Conservation (phyloP, 2,797 vertebrate genomes). For the Siniperca obscura region DNA sequence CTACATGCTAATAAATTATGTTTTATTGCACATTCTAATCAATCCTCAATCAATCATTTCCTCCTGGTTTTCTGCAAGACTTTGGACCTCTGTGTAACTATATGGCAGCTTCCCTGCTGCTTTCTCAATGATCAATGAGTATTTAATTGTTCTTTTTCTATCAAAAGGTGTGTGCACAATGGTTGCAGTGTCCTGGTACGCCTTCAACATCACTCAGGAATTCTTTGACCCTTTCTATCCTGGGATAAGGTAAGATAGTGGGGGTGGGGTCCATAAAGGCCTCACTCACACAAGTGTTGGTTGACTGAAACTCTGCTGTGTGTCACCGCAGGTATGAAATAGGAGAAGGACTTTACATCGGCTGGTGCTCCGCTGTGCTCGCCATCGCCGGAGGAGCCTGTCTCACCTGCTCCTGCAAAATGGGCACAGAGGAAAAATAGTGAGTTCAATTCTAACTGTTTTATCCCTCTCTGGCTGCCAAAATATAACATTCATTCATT, state of each 20-base stretch:
- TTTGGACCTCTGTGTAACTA: slow-evolving; percentile 12
- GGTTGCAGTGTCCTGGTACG: slow-evolving; percentile 93
- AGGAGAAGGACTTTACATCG: slow-evolving; percentile 91
- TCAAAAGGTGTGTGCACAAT: slow-evolving; percentile 89
- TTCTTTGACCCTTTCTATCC: slow-evolving; percentile 90
- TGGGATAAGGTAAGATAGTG: slow-evolving; percentile 87
- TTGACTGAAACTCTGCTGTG: slow-evolving; percentile 17
- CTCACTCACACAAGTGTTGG: neutral
- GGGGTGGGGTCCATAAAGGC: too few species aligned
- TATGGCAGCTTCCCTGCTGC: neutral
- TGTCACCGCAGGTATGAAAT: slow-evolving; percentile 88
- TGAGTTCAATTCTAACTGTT: slow-evolving; percentile 63
- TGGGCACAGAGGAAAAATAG: slow-evolving; percentile 76
- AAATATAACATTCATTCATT: neutral
- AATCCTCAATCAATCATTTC: neutral
- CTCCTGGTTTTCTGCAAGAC: slow-evolving; percentile 2
- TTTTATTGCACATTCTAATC: slow-evolving; percentile 27
- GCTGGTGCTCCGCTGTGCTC: slow-evolving; percentile 90
- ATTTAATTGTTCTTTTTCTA: slow-evolving; percentile 7
- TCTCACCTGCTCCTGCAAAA: slow-evolving; percentile 83
- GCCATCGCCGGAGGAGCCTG: slow-evolving; percentile 82
- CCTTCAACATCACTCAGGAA: slow-evolving; percentile 90
- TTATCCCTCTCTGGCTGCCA: neutral
- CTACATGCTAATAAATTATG: neutral
- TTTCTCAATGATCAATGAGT: slow-evolving; percentile 33